Conservation (phyloP, 2,888 invertebrate species). For the Teleiodes luculella region DNA sequence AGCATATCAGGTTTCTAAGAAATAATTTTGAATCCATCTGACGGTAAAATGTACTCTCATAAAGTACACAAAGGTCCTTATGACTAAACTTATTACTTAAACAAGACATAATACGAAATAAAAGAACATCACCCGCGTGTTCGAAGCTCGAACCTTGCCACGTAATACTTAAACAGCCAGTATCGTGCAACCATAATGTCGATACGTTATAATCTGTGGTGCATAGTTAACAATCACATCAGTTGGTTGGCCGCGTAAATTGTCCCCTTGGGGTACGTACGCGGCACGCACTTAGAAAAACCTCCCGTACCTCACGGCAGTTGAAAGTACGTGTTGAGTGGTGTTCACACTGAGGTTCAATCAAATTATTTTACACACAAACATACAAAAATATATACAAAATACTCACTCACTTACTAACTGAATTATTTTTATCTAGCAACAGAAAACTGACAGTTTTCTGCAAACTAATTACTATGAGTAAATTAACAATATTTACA, state of each 20-base stretch:
- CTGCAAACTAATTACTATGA: no score
- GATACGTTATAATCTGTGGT: conserved; percentile 68
- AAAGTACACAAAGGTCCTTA: no score
- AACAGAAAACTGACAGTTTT: no score
- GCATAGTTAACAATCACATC: conserved; percentile 70
- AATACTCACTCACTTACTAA: no score
- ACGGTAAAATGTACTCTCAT: no score
- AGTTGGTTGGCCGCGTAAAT: conserved; percentile 58
- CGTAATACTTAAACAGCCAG: conserved; percentile 30
- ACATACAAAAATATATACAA: no score
- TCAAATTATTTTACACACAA: no score
- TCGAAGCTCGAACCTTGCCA: conserved; percentile 32
- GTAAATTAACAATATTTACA: no score
- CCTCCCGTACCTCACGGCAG: conserved; percentile 25
- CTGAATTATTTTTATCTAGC: no score
- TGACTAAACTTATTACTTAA: not conserved
- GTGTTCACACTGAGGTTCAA: conserved; percentile 10
- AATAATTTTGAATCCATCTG: no score
- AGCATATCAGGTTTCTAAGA: no score
- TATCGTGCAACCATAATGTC: conserved; percentile 51
- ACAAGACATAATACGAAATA: conserved; percentile 16
- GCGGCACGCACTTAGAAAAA: conserved; percentile 56
- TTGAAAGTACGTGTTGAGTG: not conserved
- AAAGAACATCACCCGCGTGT: conserved; percentile 23
- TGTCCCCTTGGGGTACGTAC: conserved; percentile 61